phyloP scores from a whole-genome alignment of 2,797 vertebrate species.

The Distichodus sexfasciatus region DNA sequence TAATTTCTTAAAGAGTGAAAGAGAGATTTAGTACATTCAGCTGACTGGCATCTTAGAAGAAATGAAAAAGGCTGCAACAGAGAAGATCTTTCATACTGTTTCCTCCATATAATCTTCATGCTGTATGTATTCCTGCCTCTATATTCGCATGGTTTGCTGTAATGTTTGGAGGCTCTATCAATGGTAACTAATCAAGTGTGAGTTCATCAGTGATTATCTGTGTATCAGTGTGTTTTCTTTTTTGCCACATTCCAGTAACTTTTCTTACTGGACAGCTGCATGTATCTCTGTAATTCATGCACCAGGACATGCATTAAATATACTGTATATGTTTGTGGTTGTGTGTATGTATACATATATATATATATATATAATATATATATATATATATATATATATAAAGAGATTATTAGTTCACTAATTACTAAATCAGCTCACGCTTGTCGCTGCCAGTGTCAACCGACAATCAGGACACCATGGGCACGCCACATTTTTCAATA shows the following conservation, averaged over 20 bases:
- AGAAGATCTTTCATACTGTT: slow-evolving; percentile 52
- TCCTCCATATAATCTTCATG: slow-evolving; percentile 41
- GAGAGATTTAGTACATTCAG: slow-evolving; percentile 65
- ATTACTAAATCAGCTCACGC: too few relatives aligned
- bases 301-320: slow-evolving; percentile 18
- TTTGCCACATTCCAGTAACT: slow-evolving; percentile 25
- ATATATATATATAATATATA: too few relatives aligned
- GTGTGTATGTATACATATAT: too few relatives aligned
- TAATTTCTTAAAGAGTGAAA: slow-evolving; percentile 71
- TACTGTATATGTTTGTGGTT: too few relatives aligned
- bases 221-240: slow-evolving; percentile 23
- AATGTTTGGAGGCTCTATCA: slow-evolving; percentile 27
- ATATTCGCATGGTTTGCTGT: slow-evolving; percentile 20
- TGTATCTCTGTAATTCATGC: slow-evolving; percentile 23
- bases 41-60: slow-evolving; percentile 55
- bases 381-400: too few relatives aligned
- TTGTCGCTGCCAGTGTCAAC: too few relatives aligned
- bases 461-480: too few relatives aligned
- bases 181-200: slow-evolving; percentile 20
- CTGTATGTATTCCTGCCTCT: slow-evolving; percentile 32
- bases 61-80: slow-evolving; percentile 49
- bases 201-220: slow-evolving; percentile 12
- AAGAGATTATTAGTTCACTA: too few relatives aligned
- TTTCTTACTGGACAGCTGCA: slow-evolving; percentile 27
- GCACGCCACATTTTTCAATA: too few relatives aligned